Evolutionary conservation across 2,888 invertebrate genomes (phyloP), one percentile per base, ranked within the genome.

Genomic region (Digitonthophagus gazella): DNA sequence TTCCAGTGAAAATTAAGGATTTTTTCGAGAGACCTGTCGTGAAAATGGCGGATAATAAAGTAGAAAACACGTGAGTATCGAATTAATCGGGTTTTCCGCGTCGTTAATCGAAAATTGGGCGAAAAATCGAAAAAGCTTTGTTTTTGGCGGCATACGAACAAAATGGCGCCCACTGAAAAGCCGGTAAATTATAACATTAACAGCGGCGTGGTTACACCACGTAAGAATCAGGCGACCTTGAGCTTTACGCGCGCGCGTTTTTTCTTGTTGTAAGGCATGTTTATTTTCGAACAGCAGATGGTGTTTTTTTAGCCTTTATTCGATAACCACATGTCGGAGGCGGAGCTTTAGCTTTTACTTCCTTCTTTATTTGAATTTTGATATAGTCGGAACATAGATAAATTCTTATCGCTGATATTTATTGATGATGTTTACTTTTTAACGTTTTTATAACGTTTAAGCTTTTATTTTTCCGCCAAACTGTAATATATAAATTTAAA

Each of bases 41-140:
- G 19, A 69, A 66, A 69, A 90, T 90, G 90, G 89, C 90, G 83
- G 90, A 90, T 83, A 83, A 82, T 72, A 83, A 78, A 73, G 84
- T 86, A 74, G 87, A 89, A 81, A 86, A 86, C 81, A 88, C 87
- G 90, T 90, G 86, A 90, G 90, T 89, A 79, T 65, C 22, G 55
- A 56, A 63, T 67, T 68, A 55, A 54, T 14, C 18, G 68, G 56
- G n/a, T 15, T 69, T 64, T 57, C 20, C 14, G 65, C 75, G 72
- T n/a, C n/a, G n/a, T n/a, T n/a, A n/a, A n/a, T n/a, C n/a, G 64
- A 44, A 66, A 67, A 69, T 65, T 67, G 19, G 67, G 28, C 56
- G 54, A 22, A 72, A 72, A 75, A 72, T 67, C 66, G 69, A 64
- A n/a, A 19, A 28, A 71, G 72, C 76, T 77, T 78, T 78, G 78